A percentile compares a stretch with the other conserved stretches of the same genome.
These are phyloP conservation scores for Taenioides sp. DNA, from an alignment of 2,797 vertebrate species.

Conservation along the genomic window DNA sequence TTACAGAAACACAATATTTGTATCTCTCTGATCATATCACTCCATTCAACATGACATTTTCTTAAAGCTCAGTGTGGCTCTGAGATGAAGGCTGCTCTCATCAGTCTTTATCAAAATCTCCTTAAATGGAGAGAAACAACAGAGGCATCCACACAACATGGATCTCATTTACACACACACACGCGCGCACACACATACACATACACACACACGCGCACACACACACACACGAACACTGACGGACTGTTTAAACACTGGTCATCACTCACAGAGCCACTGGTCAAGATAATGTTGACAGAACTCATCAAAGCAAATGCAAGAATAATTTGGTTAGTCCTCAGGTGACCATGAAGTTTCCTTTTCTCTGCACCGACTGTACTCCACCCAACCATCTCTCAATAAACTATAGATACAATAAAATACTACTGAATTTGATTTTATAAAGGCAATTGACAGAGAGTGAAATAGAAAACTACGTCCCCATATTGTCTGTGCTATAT, in stretches of 20 bases:
- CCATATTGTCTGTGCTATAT: not conserved
- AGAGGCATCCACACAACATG: not conserved
- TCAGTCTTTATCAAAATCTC: constrained; percentile 57
- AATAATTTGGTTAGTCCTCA: constrained; percentile 40
- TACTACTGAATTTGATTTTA: not conserved
- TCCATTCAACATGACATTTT: constrained; percentile 49
- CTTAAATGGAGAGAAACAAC: constrained; percentile 26
- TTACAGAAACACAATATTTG: constrained; percentile 9
- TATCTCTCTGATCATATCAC: constrained; percentile 27
- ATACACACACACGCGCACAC: not conserved
- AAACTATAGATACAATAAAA: not conserved
- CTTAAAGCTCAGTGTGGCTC: constrained; percentile 34
- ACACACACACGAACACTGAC: not conserved
- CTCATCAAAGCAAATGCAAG: constrained; percentile 42
- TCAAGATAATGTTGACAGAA: constrained; percentile 40
- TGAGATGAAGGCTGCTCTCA: constrained; percentile 37
- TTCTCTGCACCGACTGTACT: constrained; percentile 6
- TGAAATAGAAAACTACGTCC: not conserved
- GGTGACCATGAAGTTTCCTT: constrained; percentile 25
- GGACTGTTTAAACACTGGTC: not conserved
- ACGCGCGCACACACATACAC: not conserved
- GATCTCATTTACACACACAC: constrained; percentile 12
- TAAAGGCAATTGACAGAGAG: not conserved
- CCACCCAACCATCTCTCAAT: not conserved
- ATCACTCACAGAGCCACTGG: constrained; percentile 15